Evolutionary conservation across 37 sponge, comb jelly and placozoan species (phyloP).

Genomic region (Aplysina aerophoba): DNA sequence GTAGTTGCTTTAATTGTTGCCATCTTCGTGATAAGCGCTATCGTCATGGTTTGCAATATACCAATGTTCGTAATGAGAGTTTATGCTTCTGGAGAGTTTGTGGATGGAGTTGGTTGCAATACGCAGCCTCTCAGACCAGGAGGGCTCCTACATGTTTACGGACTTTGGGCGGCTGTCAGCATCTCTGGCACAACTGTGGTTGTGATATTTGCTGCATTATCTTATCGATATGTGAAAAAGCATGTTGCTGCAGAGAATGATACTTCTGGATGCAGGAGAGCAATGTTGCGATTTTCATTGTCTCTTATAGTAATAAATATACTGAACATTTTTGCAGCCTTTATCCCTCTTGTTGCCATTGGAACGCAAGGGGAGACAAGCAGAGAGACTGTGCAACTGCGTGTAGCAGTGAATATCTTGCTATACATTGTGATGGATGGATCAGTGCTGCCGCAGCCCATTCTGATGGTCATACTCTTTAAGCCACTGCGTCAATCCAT

Average conservation of each 20-base stretch:
- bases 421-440: no score
- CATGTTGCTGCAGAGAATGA: background rate
- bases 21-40: background rate
- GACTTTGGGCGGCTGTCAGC: background rate
- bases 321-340: background rate
- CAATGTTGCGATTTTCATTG: background rate
- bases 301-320: background rate
- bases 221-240: background rate
- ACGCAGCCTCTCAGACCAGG: background rate
- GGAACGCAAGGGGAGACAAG: background rate
- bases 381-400: no score
- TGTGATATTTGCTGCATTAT: background rate
- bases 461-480: no score
- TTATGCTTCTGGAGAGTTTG: background rate
- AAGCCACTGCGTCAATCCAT: no score
- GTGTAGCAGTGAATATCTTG: no score
- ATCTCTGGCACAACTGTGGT: background rate
- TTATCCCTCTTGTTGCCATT: background rate
- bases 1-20: background rate
- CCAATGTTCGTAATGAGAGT: background rate
- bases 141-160: background rate
- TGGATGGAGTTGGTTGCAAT: slow-evolving; percentile 5
- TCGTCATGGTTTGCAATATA: background rate
- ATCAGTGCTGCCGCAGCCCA: no score
- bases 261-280: background rate